These are phyloP conservation scores for Catocala nupta DNA, from an alignment of 2,888 invertebrate species.

Conservation along the genomic window DNA sequence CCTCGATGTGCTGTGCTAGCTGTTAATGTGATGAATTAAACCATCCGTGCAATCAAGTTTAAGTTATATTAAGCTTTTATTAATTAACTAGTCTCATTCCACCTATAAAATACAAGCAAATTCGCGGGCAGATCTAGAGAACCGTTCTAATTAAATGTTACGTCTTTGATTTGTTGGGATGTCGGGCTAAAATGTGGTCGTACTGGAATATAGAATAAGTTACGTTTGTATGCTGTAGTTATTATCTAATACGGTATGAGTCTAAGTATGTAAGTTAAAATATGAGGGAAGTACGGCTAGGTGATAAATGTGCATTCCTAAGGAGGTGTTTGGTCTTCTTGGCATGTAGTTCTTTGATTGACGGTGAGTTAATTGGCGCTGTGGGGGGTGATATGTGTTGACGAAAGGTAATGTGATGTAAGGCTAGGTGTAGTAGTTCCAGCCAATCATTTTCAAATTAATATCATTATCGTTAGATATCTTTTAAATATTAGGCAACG, in stretches of 20 bases:
- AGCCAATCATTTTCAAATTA: too few relatives aligned
- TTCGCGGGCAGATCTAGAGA: background rate
- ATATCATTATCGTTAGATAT: too few relatives aligned
- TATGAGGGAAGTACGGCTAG: background rate
- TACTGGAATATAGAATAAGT: conserved; percentile 3
- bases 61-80: too few relatives aligned
- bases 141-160: conserved; percentile 40
- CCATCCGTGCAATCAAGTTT: too few relatives aligned
- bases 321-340: background rate
- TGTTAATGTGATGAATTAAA: too few relatives aligned
- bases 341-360: background rate
- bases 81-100: too few relatives aligned
- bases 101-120: background rate
- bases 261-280: background rate
- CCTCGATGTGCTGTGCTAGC: too few relatives aligned
- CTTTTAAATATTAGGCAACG: too few relatives aligned
- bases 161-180: conserved; percentile 55
- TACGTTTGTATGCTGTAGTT: conserved; percentile 4
- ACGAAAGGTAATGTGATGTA: too few relatives aligned
- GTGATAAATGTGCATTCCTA: conserved; percentile 11
- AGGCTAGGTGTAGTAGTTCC: too few relatives aligned
- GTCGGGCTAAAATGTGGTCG: conserved; percentile 42
- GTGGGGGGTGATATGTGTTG: too few relatives aligned
- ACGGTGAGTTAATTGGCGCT: too few relatives aligned
- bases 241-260: conserved; percentile 5